phyloP scores from a whole-genome alignment of 2,113 vertebrate species.

The Microcebus ravelobensis region DNA sequence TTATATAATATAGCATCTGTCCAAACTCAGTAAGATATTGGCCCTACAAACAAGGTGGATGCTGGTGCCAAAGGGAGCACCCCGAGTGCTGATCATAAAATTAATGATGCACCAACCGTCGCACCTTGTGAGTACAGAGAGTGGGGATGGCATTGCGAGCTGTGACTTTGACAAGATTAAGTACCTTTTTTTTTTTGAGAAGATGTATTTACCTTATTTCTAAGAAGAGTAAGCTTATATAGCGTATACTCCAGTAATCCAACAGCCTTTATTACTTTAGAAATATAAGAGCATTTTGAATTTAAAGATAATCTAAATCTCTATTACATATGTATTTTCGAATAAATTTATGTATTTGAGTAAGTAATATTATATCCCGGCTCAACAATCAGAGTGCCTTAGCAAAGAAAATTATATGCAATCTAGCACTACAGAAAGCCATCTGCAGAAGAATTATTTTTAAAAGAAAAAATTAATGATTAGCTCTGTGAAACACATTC shows the following conservation, averaged over 20 bases:
- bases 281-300: constrained; percentile 48
- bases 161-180: constrained; percentile 60
- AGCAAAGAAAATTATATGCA: constrained; percentile 47
- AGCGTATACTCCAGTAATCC: background rate
- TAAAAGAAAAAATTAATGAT: constrained; percentile 30
- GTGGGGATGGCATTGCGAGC: background rate
- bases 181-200: background rate
- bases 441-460: constrained; percentile 35
- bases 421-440: background rate
- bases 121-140: background rate
- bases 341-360: background rate
- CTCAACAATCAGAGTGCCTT: background rate
- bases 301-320: constrained; percentile 44
- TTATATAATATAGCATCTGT: background rate
- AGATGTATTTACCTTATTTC: constrained; percentile 21
- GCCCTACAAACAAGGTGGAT: background rate
- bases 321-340: background rate
- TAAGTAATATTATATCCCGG: background rate
- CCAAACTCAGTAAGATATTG: constrained; percentile 18
- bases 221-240: background rate
- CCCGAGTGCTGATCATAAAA: background rate
- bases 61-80: background rate
- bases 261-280: background rate
- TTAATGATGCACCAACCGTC: background rate
- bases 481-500: background rate